Conservation (phyloP, 2,113 vertebrate species). For the Apteryx owenii region DNA sequence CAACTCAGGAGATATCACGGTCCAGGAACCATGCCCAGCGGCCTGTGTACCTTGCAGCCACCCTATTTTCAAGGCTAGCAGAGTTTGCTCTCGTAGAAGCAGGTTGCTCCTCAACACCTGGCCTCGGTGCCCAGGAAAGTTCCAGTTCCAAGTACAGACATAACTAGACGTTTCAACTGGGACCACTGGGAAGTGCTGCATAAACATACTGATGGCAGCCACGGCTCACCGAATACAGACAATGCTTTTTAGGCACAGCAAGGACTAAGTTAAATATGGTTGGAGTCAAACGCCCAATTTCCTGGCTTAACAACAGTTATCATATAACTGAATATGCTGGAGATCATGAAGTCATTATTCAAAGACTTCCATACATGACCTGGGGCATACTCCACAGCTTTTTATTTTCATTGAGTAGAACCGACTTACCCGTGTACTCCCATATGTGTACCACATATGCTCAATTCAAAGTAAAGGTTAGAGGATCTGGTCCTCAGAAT, state of each 20-base stretch:
- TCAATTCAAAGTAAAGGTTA: conserved; percentile 21
- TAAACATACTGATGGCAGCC: not conserved
- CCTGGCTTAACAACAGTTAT: not conserved
- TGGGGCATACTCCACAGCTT: not conserved
- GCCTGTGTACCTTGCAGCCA: not conserved
- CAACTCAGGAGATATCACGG: not conserved
- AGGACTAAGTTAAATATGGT: not conserved
- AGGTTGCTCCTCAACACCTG: not conserved
- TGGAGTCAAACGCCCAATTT: not conserved
- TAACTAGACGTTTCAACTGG: not conserved
- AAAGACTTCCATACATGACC: not conserved
- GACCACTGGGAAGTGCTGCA: not conserved
- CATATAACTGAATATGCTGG: not conserved
- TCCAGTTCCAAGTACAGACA: not conserved
- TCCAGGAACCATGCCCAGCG: not conserved
- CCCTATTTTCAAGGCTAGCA: not conserved
- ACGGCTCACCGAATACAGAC: not conserved
- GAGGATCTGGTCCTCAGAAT: not conserved
- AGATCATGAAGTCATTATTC: not conserved
- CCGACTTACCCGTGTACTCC: not conserved
- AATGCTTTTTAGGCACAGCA: not conserved
- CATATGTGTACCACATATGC: not conserved
- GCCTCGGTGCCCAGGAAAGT: not conserved
- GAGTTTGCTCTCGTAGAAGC: not conserved
- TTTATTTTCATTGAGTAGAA: not conserved